These are phyloP conservation scores for Tragulus kanchil DNA, from an alignment of 2,113 vertebrate genomes.

Conservation along the genomic window DNA sequence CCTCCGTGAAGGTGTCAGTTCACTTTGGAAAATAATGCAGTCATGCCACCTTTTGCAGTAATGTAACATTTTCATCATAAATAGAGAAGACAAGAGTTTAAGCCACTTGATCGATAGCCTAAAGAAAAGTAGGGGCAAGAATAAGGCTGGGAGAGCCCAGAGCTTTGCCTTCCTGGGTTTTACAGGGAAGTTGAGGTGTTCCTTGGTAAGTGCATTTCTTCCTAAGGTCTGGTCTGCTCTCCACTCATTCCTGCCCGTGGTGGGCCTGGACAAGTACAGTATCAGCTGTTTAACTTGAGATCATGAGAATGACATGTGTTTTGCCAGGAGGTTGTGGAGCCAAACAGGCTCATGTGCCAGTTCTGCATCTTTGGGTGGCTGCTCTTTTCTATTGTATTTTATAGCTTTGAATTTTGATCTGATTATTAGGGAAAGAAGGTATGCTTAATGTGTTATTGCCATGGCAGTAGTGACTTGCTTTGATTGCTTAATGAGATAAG, in stretches of 20 bases:
- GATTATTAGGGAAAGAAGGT: not conserved
- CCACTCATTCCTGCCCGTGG: not conserved
- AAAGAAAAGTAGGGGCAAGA: not conserved
- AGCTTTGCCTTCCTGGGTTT: not conserved
- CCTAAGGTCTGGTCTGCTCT: not conserved
- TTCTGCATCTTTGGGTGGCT: not conserved
- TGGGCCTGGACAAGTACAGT: not conserved
- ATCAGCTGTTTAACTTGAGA: not conserved
- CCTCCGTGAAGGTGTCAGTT: not conserved
- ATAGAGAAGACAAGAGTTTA: not conserved
- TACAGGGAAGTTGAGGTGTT: not conserved
- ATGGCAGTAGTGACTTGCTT: too few species aligned
- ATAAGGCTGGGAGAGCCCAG: not conserved
- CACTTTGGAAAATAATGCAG: not conserved
- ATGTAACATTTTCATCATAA: not conserved
- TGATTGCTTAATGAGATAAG: conserved; percentile 17
- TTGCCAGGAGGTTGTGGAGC: not conserved
- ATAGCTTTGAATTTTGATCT: conserved; percentile 18
- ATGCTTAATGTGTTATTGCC: not conserved
- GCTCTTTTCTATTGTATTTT: not conserved
- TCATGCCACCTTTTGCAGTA: not conserved
- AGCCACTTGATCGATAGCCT: not conserved
- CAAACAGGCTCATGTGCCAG: not conserved
- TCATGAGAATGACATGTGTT: not conserved
- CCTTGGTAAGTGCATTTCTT: not conserved